Percentiles rank a stretch among this genome's conserved stretches.
Conservation (phyloP, 2,888 invertebrate species). For the Enchytraeus crypticus region DNA sequence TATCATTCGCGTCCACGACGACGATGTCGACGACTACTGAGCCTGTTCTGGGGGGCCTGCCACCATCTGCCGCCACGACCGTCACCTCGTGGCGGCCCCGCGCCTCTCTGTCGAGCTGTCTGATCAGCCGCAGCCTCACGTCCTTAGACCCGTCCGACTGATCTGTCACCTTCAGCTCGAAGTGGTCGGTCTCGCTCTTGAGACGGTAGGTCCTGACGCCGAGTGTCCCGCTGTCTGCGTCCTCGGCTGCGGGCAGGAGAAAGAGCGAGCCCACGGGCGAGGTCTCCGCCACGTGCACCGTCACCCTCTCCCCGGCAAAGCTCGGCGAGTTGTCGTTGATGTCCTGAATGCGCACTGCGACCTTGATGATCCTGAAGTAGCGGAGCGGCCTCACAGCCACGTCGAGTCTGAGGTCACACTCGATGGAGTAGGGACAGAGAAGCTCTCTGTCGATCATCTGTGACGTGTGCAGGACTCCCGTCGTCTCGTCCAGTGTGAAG, state of each 20-base stretch:
- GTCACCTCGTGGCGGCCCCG: slow-evolving; percentile 14
- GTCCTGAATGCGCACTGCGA: slow-evolving; percentile 37
- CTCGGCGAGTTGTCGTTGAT: slow-evolving; percentile 40
- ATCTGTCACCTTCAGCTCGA: slow-evolving; percentile 16
- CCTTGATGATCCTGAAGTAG: slow-evolving; percentile 29
- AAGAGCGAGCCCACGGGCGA: slow-evolving; percentile 13
- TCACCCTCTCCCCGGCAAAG: slow-evolving; percentile 25
- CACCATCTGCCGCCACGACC: slow-evolving; percentile 21
- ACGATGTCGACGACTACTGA: slow-evolving; percentile 19
- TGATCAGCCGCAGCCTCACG: slow-evolving; percentile 15
- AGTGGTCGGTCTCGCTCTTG: slow-evolving; percentile 6
- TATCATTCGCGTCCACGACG: slow-evolving; percentile 25
- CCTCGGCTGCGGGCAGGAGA: slow-evolving; percentile 20
- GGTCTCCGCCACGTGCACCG: slow-evolving; percentile 16
- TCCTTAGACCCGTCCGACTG: slow-evolving; percentile 16
- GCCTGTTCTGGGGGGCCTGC: slow-evolving; percentile 18
- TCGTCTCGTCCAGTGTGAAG: slow-evolving; percentile 12
- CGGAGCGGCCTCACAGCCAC: slow-evolving; percentile 21
- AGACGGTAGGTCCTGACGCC: slow-evolving; percentile 18
- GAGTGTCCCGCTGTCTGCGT: slow-evolving; percentile 19
- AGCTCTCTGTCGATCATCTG: slow-evolving; percentile 17
- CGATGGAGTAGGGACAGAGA: slow-evolving; percentile 3
- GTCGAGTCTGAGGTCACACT: slow-evolving; percentile 16
- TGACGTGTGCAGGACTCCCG: slow-evolving; percentile 18
- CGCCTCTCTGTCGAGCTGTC: slow-evolving; percentile 17